Evolutionary conservation across 2,888 invertebrate genomes (phyloP).

Genomic region (Steinernema scapterisci): DNA sequence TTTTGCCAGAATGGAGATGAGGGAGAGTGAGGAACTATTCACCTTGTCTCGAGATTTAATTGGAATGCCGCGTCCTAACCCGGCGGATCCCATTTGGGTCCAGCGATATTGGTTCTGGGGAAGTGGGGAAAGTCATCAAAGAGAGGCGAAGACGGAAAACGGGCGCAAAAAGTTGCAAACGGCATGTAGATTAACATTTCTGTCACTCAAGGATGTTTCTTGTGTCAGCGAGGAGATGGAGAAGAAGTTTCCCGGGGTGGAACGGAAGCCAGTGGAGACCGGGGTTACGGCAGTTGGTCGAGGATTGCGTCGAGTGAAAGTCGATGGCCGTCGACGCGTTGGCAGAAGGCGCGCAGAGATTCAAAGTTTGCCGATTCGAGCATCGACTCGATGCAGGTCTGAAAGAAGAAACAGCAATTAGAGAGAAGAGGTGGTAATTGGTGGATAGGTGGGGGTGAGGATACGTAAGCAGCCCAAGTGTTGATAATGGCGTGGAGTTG

Average conservation of each 20-base stretch:
- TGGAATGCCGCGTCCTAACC: neutral
- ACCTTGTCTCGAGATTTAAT: conserved; percentile 12
- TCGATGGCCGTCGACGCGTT: conserved; percentile 34
- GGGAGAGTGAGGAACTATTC: neutral
- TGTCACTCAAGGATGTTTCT: conserved; percentile 14
- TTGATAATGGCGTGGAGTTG: no score
- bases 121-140: conserved; percentile 10
- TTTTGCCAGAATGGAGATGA: neutral
- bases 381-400: conserved; percentile 49
- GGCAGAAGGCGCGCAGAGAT: conserved; percentile 44
- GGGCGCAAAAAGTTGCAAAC: conserved; percentile 19
- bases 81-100: neutral
- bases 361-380: conserved; percentile 47
- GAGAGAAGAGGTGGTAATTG: neutral
- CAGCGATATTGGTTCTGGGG: conserved; percentile 4
- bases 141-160: neutral
- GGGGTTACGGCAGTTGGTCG: neutral
- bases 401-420: conserved; percentile 31
- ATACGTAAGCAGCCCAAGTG: no score
- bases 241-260: no score
- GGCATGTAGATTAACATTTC: neutral
- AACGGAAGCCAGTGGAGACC: neutral
- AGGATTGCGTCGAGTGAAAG: neutral
- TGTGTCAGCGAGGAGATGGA: neutral
- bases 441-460: no score